A percentile compares a stretch with the other conserved stretches of the same genome.
Evolutionary conservation across 2,113 vertebrate species (phyloP).

Genomic region (Notothenia coriiceps): DNA sequence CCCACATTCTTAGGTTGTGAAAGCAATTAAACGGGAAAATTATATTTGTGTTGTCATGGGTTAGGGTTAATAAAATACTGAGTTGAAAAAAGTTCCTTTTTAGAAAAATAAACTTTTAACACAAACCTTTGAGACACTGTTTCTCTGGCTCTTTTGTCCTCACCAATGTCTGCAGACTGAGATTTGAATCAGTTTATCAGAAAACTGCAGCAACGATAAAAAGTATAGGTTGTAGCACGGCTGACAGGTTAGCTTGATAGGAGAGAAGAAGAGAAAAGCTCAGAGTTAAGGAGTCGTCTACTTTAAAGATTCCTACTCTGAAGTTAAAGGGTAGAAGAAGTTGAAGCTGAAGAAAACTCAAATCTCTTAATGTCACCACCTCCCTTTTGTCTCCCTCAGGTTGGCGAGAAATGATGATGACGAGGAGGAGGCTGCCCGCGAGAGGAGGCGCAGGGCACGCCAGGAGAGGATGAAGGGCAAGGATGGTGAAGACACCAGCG

Average conservation of each 20-base stretch:
- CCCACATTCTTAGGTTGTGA: not conserved
- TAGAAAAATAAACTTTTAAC: constrained; percentile 30
- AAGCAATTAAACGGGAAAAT: not conserved
- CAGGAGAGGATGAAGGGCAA: constrained; percentile 89
- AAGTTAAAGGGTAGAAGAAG: constrained; percentile 16
- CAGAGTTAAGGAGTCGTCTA: constrained; percentile 55
- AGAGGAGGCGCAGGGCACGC: constrained; percentile 93
- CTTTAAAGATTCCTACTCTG: constrained; percentile 61
- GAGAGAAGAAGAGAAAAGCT: constrained; percentile 2
- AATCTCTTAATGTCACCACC: constrained; percentile 20
- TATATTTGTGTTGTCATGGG: not conserved
- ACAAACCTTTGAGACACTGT: constrained; percentile 9
- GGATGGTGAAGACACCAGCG: constrained; percentile 86
- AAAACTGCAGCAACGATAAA: constrained; percentile 73
- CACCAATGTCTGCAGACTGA: constrained; percentile 53
- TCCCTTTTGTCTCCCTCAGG: constrained; percentile 73
- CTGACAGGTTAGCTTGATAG: constrained; percentile 71
- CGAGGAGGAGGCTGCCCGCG: constrained; percentile 94
- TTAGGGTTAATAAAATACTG: not conserved
- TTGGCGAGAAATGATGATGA: constrained; percentile 91
- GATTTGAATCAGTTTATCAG: constrained; percentile 68
- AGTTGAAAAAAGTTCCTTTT: constrained; percentile 4
- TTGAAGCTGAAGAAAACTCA: not conserved
- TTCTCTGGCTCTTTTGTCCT: constrained; percentile 54
- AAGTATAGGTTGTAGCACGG: constrained; percentile 69